These are phyloP conservation scores for Lasioglossum leucozonium DNA, from an alignment of 2,888 invertebrate genomes.

Conservation along the genomic window DNA sequence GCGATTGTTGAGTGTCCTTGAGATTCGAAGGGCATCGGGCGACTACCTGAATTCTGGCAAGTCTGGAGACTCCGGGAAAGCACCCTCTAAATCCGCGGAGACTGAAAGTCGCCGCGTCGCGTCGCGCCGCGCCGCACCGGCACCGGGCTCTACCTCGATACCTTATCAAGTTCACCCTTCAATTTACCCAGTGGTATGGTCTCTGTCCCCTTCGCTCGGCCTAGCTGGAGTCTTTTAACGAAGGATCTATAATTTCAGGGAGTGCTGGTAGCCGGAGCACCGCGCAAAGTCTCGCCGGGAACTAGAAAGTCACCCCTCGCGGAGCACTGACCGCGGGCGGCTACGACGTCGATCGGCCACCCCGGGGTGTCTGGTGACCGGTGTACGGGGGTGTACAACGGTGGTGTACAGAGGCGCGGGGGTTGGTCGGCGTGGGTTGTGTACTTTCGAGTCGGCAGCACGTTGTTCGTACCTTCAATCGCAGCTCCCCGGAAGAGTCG, in stretches of 20 bases:
- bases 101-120: not conserved
- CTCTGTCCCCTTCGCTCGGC: not conserved
- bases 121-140: not conserved
- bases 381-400: not conserved
- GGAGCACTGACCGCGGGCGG: not conserved
- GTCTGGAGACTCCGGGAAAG: not conserved
- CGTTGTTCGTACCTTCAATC: slow-evolving; percentile 19
- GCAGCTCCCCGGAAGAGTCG: slow-evolving; percentile 20
- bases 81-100: not conserved
- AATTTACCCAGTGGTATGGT: not conserved
- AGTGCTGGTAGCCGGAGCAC: not conserved
- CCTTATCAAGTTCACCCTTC: slow-evolving; percentile 5
- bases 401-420: not conserved
- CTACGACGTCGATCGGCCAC: not conserved
- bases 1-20: not conserved
- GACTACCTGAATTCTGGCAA: not conserved
- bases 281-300: not conserved
- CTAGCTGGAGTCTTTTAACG: not conserved
- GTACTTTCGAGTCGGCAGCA: not conserved
- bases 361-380: not conserved
- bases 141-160: not conserved
- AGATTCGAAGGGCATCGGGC: not conserved
- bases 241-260: slow-evolving; percentile 12
- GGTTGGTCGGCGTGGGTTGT: not conserved
- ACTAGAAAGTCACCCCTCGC: not conserved